Base-by-base conservation (phyloP, 2,797 vertebrate genomes). In the Silurus lanzhouensis region DNA sequence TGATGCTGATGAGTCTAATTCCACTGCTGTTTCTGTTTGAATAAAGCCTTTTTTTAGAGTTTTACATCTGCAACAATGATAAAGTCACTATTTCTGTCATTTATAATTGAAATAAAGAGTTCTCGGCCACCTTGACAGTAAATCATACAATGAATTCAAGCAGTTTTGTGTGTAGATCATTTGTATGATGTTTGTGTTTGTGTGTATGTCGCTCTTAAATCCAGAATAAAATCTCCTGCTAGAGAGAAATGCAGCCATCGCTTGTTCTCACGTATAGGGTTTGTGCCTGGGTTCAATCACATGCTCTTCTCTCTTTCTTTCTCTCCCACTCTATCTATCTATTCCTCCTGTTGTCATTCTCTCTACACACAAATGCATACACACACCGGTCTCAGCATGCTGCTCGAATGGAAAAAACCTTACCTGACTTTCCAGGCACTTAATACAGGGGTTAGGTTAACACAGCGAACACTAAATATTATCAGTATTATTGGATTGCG, bases 71-170 rank as follows among this genome's bases (percentile, higher is more conserved):
- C 25, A 2, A 38, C 55, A 0, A 83, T 14, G 44, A 66, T 46
- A 44, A 79, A 72, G 64, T 81, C 84, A 82, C 17, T 71, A 87
- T 87, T 92, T 89, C 89, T 48, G 58, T 63, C 86, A 72, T 89
- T 48, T 31, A 68, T 75, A 91, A 93, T 92, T 91, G 90, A 87
- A 71, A 27, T 31, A 52, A 17, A 57, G 25, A 57, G 22, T n/a
- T 55, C 10, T 17, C 17, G 44, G 78, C 14, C n/a, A 38, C 52
- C 46, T 5, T 15, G 14, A 27, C 44, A 66, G 27, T 6, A 46
- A 48, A n/a, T 55, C n/a, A 17, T 19, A 38, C 13, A 48, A n/a
- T 48, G 22, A 72, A 46, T 48, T 22, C 14, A 48, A 48, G 48
- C 20, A 44, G 9, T 46, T 48, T 48, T 48, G 12, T 5, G 1